Evolutionary conservation across 2,888 invertebrate genomes (phyloP), one percentile per base, ranked within the genome.

Genomic region (Amiota minor): DNA sequence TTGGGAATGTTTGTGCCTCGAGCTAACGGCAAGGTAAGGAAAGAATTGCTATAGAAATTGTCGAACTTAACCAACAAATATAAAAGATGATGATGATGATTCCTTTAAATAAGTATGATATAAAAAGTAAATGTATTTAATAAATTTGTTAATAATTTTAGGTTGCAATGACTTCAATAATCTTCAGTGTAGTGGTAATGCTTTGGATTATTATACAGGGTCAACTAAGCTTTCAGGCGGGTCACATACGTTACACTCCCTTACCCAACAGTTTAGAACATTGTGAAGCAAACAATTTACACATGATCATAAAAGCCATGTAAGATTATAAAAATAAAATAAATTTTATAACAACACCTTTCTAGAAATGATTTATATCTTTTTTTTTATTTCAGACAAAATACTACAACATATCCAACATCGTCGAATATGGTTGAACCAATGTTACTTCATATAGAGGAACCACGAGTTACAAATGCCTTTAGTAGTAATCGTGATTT

Each of bases 1-100:
- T 85, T 94, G 49, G 94, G 94, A n/a, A 93, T 94, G 91, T 89
- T 94, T 77, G 90, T 93, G 73, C 94, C 94, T 0, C 93, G 92
- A 89, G 90, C 92, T 2, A 93, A 92, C 84, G 91, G 86, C 9
- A 88, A 86, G 78, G 89, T 85, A 75, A 49, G 71, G 12, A 53
- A 9, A 8, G 1, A 53, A 53, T 53, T n/a, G 2, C 53, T 9
- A 35, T 35, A 8, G 6, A 35, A 35, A 23, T 23, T 23, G 23
- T 23, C 3, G 23, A 23, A n/a, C n/a, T n/a, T n/a, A n/a, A n/a
- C n/a, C n/a, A n/a, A n/a, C n/a, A n/a, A n/a, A n/a, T n/a, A n/a
- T n/a, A n/a, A n/a, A n/a, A n/a, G n/a, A n/a, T n/a, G n/a, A n/a
- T n/a, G n/a, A n/a, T n/a, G n/a, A n/a, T n/a, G n/a, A 3, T 23